phyloP scores from a whole-genome alignment of 2,888 invertebrate genomes.

The Apamea epomidion region DNA sequence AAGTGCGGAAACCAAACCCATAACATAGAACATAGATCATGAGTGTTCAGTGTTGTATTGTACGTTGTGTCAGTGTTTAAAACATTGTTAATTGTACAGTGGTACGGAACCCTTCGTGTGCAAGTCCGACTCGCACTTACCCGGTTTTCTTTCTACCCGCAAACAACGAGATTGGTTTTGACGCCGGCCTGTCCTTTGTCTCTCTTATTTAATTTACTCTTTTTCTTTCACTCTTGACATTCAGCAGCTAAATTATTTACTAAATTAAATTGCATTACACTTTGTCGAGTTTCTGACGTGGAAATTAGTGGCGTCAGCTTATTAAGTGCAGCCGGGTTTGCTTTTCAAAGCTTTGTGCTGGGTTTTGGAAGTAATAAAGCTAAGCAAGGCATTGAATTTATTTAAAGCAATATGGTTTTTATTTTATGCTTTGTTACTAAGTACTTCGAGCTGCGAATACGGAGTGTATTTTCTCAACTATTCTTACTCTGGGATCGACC shows the following conservation, averaged over 20 bases:
- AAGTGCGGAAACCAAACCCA: too few relatives aligned
- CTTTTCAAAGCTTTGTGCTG: conserved; percentile 40
- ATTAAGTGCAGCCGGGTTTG: conserved; percentile 41
- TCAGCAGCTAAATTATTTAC: conserved; percentile 44
- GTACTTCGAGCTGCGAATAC: too few relatives aligned
- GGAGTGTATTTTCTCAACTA: too few relatives aligned
- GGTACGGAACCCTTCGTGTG: not conserved
- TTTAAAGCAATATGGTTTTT: conserved; percentile 21
- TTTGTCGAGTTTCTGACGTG: conserved; percentile 32
- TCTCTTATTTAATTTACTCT: conserved; percentile 48
- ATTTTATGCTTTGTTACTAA: not conserved
- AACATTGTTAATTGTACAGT: not conserved
- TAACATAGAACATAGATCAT: too few relatives aligned
- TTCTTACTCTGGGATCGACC: too few relatives aligned
- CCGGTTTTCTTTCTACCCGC: conserved; percentile 42
- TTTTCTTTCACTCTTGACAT: conserved; percentile 7
- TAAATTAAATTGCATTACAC: conserved; percentile 57
- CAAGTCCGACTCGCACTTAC: not conserved
- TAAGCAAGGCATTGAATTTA: conserved; percentile 25
- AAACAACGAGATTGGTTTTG: conserved; percentile 61
- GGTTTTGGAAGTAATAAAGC: conserved; percentile 26
- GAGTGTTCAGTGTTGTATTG: not conserved
- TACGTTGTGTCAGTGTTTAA: too few relatives aligned
- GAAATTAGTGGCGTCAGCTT: conserved; percentile 43
- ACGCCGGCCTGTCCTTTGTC: conserved; percentile 49